These are phyloP conservation scores for Parnassius smintheus DNA, from an alignment of 2,888 invertebrate species.

Conservation along the genomic window DNA sequence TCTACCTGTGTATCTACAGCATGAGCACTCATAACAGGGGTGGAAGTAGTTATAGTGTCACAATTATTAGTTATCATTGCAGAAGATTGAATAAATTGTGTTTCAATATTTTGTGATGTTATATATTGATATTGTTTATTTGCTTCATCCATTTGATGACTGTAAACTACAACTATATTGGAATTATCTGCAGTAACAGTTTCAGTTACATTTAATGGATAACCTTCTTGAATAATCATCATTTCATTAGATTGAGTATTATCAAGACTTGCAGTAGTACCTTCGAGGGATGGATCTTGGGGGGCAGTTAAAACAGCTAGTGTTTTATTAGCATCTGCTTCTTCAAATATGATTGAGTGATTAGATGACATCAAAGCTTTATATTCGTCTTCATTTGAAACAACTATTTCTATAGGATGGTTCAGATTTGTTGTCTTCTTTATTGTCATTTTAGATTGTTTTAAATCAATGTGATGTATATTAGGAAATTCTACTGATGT, in stretches of 20 bases:
- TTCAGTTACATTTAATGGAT: conserved; percentile 78
- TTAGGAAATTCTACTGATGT: conserved; percentile 55
- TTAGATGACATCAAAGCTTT: conserved; percentile 70
- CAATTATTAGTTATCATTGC: conserved; percentile 68
- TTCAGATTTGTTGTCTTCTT: conserved; percentile 55
- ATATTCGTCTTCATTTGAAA: conserved; percentile 76
- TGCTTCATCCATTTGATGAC: conserved; percentile 80
- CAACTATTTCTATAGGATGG: conserved; percentile 73
- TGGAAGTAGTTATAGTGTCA: conserved; percentile 65
- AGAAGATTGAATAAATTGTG: conserved; percentile 66
- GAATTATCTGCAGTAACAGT: conserved; percentile 74
- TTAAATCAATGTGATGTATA: conserved; percentile 41
- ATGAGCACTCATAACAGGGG: conserved; percentile 73
- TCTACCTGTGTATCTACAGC: conserved; percentile 52
- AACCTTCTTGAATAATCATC: conserved; percentile 83
- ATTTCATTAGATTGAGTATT: conserved; percentile 81
- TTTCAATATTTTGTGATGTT: conserved; percentile 57
- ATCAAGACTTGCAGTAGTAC: conserved; percentile 63
- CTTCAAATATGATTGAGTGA: conserved; percentile 71
- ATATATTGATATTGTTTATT: conserved; percentile 78
- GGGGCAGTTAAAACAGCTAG: conserved; percentile 62
- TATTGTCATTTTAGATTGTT: conserved; percentile 51
- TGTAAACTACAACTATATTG: conserved; percentile 84
- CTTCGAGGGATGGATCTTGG: conserved; percentile 48
- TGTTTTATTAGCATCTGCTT: conserved; percentile 60